Percentiles rank a stretch among this genome's conserved stretches.
phyloP scores from a whole-genome alignment of 1,140 invertebrate species.

The Zaprionus camerounensis region DNA sequence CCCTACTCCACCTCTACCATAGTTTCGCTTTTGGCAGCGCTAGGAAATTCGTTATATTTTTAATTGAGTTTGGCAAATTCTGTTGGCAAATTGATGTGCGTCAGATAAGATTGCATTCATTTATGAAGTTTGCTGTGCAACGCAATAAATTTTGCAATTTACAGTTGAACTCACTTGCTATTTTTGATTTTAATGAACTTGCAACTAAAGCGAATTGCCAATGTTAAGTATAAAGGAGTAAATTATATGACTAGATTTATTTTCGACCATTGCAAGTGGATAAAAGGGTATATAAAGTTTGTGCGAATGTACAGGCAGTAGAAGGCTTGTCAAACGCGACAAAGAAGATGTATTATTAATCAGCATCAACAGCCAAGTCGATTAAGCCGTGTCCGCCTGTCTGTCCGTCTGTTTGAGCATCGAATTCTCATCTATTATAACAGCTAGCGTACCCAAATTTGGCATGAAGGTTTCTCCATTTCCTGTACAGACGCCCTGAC shows the following conservation, averaged over 20 bases:
- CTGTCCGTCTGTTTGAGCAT: too few species aligned
- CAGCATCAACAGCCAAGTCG: too few species aligned
- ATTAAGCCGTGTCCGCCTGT: too few species aligned
- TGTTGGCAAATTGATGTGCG: not conserved
- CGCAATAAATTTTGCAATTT: not conserved
- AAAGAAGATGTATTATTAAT: too few species aligned
- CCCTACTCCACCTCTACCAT: not conserved
- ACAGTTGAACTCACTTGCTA: not conserved
- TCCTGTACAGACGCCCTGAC: too few species aligned
- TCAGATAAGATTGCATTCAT: not conserved
- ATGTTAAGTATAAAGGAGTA: not conserved
- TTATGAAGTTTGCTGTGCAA: not conserved
- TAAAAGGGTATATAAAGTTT: too few species aligned
- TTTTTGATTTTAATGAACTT: conserved; percentile 3
- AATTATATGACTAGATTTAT: not conserved
- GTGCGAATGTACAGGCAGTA: too few species aligned
- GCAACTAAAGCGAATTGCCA: not conserved
- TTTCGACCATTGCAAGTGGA: too few species aligned
- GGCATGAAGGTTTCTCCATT: too few species aligned
- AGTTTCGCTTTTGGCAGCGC: not conserved
- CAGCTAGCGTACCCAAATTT: too few species aligned
- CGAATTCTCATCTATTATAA: too few species aligned
- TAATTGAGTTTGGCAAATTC: conserved; percentile 6
- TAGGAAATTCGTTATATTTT: not conserved
- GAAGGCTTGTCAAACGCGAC: fast-evolving